Conservation (phyloP, 2,113 vertebrate genomes). For the Oreocharis arfaki region DNA sequence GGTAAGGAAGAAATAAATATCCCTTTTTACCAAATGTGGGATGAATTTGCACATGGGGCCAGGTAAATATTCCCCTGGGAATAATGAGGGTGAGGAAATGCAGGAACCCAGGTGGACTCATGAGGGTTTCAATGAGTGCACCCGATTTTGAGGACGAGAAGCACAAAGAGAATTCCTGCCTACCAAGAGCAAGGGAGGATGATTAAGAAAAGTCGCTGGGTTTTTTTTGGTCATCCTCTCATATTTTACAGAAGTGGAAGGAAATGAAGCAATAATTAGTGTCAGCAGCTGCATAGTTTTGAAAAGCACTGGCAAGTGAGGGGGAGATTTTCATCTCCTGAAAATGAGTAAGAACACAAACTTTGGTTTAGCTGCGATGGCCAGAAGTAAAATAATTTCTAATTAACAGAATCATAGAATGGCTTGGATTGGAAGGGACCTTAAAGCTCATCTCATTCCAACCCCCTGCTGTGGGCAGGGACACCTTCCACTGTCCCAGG, state of each 20-base stretch:
- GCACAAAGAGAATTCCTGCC: neutral
- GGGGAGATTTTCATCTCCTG: neutral
- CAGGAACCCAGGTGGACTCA: neutral
- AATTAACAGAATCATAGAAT: neutral
- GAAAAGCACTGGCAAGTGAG: neutral
- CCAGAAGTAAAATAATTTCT: neutral
- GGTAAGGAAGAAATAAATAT: neutral
- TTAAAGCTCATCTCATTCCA: neutral
- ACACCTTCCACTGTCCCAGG: fast-evolving
- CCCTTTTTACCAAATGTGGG: neutral
- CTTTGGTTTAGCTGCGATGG: neutral
- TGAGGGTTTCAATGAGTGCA: neutral
- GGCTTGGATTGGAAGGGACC: neutral
- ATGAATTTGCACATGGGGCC: neutral
- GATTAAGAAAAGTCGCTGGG: neutral
- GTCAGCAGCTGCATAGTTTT: neutral
- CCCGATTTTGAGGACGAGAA: neutral
- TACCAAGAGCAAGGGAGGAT: neutral
- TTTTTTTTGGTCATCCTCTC: neutral
- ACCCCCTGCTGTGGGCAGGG: neutral
- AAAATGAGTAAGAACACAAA: neutral
- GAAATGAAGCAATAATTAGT: constrained; percentile 1
- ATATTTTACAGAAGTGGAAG: neutral
- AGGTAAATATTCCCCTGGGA: neutral
- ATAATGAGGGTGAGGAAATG: neutral